phyloP scores from a whole-genome alignment of 2,888 invertebrate species.

The Automeris io region DNA sequence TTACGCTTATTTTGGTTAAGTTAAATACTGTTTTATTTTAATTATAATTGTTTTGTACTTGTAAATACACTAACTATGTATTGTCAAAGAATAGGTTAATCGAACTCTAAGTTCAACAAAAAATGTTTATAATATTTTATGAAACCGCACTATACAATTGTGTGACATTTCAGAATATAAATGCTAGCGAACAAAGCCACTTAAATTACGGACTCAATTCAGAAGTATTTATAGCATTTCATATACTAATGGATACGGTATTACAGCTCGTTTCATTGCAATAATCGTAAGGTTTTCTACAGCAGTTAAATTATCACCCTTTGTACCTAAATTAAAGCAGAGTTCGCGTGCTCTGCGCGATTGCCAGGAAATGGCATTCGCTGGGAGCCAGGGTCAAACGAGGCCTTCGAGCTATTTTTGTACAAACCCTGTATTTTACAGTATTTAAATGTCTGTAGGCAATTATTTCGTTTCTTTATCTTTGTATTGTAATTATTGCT shows the following conservation, averaged over 20 bases:
- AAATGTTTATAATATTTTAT: too few species aligned
- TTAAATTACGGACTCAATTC: neutral
- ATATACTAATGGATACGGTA: constrained; percentile 4
- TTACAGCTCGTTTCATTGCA: constrained; percentile 3
- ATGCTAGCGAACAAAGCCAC: neutral
- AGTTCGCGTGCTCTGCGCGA: constrained; percentile 50
- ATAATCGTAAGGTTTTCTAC: neutral
- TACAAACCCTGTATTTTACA: constrained; percentile 28
- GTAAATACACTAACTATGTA: too few species aligned
- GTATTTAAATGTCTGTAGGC: constrained; percentile 14
- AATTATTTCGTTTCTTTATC: neutral
- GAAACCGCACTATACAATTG: too few species aligned
- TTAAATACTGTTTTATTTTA: too few species aligned
- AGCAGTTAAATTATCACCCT: constrained; percentile 57
- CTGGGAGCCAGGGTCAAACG: constrained; percentile 31
- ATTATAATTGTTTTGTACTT: too few species aligned
- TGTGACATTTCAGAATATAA: too few species aligned
- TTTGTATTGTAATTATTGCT: neutral
- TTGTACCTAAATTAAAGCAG: constrained; percentile 27
- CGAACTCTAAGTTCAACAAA: too few species aligned
- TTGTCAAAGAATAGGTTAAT: too few species aligned
- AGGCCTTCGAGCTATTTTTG: constrained; percentile 27
- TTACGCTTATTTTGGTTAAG: too few species aligned
- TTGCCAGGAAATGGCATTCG: constrained; percentile 56
- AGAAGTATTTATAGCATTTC: constrained; percentile 1